Evolutionary conservation across 2,113 vertebrate species (phyloP), one percentile per base, ranked within the genome.

Genomic region (Piaya cayana): DNA sequence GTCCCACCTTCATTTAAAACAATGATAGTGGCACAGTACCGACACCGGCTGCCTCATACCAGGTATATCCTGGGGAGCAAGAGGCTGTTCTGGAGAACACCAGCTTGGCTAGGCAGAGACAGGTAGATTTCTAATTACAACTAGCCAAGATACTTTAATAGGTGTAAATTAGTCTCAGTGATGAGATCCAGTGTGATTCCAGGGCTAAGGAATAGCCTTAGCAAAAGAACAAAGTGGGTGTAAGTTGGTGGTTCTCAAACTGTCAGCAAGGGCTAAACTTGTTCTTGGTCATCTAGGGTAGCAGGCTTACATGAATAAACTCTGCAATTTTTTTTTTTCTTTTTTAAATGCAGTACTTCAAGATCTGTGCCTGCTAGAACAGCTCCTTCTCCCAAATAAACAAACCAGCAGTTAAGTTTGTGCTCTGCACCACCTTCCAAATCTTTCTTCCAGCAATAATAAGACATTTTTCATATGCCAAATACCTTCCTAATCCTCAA

Each of bases 401-500:
- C 18, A 86, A 79, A 34, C 8, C 34, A 39, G 27, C 22, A 76
- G 21, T 42, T 71, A 69, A 45, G 3, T 56, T 90, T 4, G 0
- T 45, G n/a, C 34, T 52, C 43, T 67, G 26, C 60, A 19, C 56
- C 3, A 3, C 56, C 52, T 92, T 88, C 42, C 68, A 81, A 67
- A 47, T 55, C 25, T 50, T 84, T 91, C n/a, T 84, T 85, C 69
- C 59, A 85, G 39, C 47, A 85, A 77, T 59, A 92, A 59, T 29
- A 86, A 78, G 43, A 86, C 56, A 9, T 74, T 76, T 63, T 93
- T 69, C 34, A n/a, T 58, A 42, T 9, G 37, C 26, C 65, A 64
- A 45, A 77, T 53, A 69, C 30, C 23, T 21, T 86, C n/a, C 15
- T 86, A 71, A 74, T 95, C 92, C 74, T 87, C 71, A 95, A 74